Evolutionary conservation across 1,140 invertebrate genomes (phyloP), one percentile per base, ranked within the genome.

Genomic region (Heliconius eleuchia): DNA sequence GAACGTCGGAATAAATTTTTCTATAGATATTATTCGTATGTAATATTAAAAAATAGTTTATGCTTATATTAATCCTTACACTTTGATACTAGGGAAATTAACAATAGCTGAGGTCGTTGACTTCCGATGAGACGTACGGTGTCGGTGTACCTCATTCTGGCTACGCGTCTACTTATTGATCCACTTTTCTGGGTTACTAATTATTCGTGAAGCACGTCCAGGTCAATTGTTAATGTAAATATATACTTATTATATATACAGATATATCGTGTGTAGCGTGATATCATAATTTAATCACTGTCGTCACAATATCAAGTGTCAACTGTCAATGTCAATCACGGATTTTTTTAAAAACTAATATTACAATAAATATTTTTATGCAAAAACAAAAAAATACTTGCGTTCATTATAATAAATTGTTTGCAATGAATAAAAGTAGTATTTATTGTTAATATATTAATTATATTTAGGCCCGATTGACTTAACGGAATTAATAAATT

Each of bases 21-120:
- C n/a, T 57, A 57, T 7, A 23, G 7, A 57, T 57, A 23, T 23
- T 23, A 8, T n/a, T 55, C 52, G 23, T 60, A 42, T 57, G n/a
- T n/a, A 57, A n/a, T 57, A 60, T 11, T 27, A 60, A 60, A 60
- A 23, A 3, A 60, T 0, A 3, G 57, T 66, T 66, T 66, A 27
- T 27, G 57, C 57, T 27, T 66, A 66, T 66, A 66, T 66, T 27
- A 66, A 66, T 66, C 60, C 60, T 27, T 66, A 66, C 13, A 16
- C 11, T 66, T 8, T 30, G 60, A 66, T 66, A 66, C 60, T 60
- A 73, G 74, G 79, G 71, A 52, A 77, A 80, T 76, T 77, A 76
- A 80, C 72, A 80, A 77, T 80, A 80, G 71, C 57, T 13, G 79
- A 77, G 79, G 75, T 80, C 79, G 52, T 55, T 80, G 75, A 74